Evolutionary conservation across 2,888 invertebrate genomes (phyloP).

Genomic region (Escarpia spicata): DNA sequence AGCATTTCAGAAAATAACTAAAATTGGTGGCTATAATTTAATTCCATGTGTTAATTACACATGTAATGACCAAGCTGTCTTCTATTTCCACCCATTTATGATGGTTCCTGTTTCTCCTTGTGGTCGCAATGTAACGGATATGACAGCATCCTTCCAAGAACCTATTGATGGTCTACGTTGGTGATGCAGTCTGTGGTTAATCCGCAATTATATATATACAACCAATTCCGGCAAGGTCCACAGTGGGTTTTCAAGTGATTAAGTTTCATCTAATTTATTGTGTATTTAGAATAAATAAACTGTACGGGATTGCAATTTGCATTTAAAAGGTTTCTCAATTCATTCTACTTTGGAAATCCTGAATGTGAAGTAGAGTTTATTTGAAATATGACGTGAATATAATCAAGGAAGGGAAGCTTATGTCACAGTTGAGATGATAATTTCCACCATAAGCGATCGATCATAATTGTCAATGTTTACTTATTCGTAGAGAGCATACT

Average conservation of each 20-base stretch:
- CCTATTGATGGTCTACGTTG: not conserved
- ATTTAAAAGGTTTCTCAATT: not conserved
- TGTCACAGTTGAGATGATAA: not conserved
- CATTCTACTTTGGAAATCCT: not conserved
- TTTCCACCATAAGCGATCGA: no score
- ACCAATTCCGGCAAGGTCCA: not conserved
- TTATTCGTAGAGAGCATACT: no score
- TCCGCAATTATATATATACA: not conserved
- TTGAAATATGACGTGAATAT: not conserved
- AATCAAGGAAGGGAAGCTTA: not conserved
- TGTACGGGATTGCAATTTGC: not conserved
- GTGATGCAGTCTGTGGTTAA: not conserved
- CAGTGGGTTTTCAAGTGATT: not conserved
- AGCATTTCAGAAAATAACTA: not conserved
- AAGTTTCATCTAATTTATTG: not conserved
- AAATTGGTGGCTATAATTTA: not conserved
- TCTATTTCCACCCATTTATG: not conserved
- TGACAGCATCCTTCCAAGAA: slow-evolving; percentile 10
- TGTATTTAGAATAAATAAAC: not conserved
- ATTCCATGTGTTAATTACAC: not conserved
- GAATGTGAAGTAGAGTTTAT: not conserved
- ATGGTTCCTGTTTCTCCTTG: not conserved
- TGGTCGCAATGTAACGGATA: not conserved
- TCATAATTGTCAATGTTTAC: no score
- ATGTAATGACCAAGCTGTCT: not conserved